Percentiles rank a stretch among this genome's conserved stretches.
Evolutionary conservation across 2,113 vertebrate species (phyloP).

Genomic region (Sula dactylatra): DNA sequence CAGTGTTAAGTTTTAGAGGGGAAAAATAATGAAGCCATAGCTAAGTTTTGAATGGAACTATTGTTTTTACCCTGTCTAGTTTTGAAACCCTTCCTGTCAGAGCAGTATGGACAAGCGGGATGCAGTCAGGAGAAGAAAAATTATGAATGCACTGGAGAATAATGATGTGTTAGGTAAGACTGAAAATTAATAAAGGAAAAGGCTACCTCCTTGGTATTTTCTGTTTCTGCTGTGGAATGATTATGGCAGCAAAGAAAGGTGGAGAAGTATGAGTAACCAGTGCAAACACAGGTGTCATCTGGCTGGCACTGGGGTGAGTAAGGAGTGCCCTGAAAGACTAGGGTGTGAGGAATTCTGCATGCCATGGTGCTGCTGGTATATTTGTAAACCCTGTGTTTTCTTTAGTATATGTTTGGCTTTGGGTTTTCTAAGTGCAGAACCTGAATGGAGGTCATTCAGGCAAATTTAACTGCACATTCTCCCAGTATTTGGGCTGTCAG

Average conservation of each 20-base stretch:
- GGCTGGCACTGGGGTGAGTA: background rate
- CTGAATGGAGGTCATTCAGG: background rate
- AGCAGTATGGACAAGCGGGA: background rate
- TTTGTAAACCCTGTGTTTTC: background rate
- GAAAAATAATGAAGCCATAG: background rate
- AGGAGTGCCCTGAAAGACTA: background rate
- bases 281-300: background rate
- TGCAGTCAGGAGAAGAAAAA: background rate
- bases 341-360: background rate
- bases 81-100: background rate
- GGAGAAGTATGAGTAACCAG: constrained; percentile 25
- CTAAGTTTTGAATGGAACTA: background rate
- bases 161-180: background rate
- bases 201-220: background rate
- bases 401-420: background rate
- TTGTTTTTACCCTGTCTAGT: background rate
- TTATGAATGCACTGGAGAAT: background rate
- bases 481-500: background rate
- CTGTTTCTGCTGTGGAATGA: background rate
- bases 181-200: background rate
- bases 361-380: background rate
- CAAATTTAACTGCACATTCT: background rate
- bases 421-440: background rate
- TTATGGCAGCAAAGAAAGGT: background rate
- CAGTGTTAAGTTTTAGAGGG: background rate